A percentile compares a stretch with the other conserved stretches of the same genome.
These are phyloP conservation scores for Silurus glanis DNA, from an alignment of 2,113 vertebrate species.

Conservation along the genomic window DNA sequence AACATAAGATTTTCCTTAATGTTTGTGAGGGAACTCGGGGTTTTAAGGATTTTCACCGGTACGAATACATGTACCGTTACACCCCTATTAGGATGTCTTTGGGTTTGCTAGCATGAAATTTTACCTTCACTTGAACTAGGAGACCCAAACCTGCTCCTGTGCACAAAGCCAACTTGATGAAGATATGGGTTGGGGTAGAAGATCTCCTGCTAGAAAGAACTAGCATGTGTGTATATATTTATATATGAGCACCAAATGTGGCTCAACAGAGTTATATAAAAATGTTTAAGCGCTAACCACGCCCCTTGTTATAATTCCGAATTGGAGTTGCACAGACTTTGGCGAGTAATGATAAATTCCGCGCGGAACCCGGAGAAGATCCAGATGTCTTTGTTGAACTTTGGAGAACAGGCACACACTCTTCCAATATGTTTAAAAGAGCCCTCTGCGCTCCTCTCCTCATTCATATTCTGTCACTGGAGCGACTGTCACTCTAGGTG, in stretches of 20 bases:
- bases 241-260: background rate
- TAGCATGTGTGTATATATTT: too few relatives aligned
- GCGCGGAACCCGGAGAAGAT: background rate
- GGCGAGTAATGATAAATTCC: constrained; percentile 1
- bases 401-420: constrained; percentile 6
- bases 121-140: too few relatives aligned
- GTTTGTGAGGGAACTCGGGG: too few relatives aligned
- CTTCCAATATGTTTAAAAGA: constrained; percentile 5
- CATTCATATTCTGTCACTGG: constrained; percentile 42
- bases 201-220: too few relatives aligned
- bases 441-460: constrained; percentile 1
- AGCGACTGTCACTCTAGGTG: constrained; percentile 36
- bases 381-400: constrained; percentile 15
- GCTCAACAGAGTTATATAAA: background rate
- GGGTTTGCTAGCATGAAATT: too few relatives aligned
- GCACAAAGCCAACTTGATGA: too few relatives aligned
- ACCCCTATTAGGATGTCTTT: too few relatives aligned
- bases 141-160: too few relatives aligned
- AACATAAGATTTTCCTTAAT: too few relatives aligned
- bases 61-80: too few relatives aligned
- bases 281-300: background rate
- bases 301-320: background rate
- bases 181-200: too few relatives aligned
- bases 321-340: background rate
- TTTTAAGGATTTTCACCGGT: too few relatives aligned